Evolutionary conservation across 1,140 invertebrate genomes (phyloP).

Genomic region (Drosophila nigromelanica): DNA sequence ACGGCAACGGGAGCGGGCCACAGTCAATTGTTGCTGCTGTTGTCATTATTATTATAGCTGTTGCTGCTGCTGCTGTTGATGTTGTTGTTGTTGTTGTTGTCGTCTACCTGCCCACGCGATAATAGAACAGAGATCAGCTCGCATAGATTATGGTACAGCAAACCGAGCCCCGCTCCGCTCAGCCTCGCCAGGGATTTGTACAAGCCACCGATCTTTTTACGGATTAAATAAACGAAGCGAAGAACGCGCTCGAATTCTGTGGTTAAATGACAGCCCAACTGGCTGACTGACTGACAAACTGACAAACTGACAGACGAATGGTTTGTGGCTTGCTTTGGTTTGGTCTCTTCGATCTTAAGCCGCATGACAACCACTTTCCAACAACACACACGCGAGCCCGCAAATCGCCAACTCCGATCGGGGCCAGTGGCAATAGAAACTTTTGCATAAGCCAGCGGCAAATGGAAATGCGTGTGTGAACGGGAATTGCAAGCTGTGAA

Average conservation of each 20-base stretch:
- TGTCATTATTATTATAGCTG: conserved; percentile 10
- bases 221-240: conserved; percentile 69
- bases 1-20: conserved; percentile 1
- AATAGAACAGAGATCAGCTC: conserved; percentile 68
- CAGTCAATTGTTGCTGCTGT: conserved; percentile 22
- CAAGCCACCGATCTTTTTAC: conserved; percentile 74
- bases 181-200: conserved; percentile 63
- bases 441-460: neutral
- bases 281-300: conserved; percentile 3
- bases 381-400: conserved; percentile 5
- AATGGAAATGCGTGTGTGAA: too few species aligned
- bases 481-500: too few species aligned
- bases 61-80: conserved; percentile 12
- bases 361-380: conserved; percentile 32
- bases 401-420: neutral
- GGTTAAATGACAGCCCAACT: conserved; percentile 8
- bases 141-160: conserved; percentile 69
- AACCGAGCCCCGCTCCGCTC: conserved; percentile 14
- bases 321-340: neutral
- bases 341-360: conserved; percentile 13
- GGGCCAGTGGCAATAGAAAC: neutral
- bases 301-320: conserved; percentile 1
- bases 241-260: neutral
- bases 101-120: conserved; percentile 77
- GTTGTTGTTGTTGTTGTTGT: conserved; percentile 8